Conservation (phyloP, 2,888 invertebrate genomes). For the Pterobdella sp. region DNA sequence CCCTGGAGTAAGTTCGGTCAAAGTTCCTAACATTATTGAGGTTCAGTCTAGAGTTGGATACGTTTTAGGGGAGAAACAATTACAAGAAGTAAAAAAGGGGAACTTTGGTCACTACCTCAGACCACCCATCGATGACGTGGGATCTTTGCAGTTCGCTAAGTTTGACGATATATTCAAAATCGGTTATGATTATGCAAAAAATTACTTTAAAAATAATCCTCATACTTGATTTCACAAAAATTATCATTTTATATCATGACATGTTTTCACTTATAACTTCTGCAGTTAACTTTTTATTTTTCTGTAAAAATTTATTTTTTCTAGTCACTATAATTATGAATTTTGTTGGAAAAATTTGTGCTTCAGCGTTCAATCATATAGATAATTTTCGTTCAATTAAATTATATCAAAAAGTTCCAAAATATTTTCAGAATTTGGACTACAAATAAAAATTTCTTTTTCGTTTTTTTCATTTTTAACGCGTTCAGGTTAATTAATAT, state of each 20-base stretch:
- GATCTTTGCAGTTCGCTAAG: constrained; percentile 29
- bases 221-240: neutral
- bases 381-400: no score
- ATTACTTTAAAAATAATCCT: constrained; percentile 10
- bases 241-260: neutral
- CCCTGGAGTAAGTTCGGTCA: constrained; percentile 19
- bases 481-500: no score
- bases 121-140: constrained; percentile 29
- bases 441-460: no score
- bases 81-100: constrained; percentile 25
- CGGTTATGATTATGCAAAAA: constrained; percentile 21
- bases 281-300: no score
- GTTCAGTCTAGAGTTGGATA: constrained; percentile 29
- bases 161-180: constrained; percentile 28
- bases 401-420: no score
- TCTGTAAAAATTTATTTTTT: no score
- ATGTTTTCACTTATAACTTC: no score
- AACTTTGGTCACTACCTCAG: constrained; percentile 22
- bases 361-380: no score
- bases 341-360: no score
- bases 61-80: constrained; percentile 24
- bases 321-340: no score
- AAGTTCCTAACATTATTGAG: constrained; percentile 27
- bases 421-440: no score
- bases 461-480: no score